Evolutionary conservation across 2,113 vertebrate species (phyloP).

Genomic region (Onychostoma macrolepis): DNA sequence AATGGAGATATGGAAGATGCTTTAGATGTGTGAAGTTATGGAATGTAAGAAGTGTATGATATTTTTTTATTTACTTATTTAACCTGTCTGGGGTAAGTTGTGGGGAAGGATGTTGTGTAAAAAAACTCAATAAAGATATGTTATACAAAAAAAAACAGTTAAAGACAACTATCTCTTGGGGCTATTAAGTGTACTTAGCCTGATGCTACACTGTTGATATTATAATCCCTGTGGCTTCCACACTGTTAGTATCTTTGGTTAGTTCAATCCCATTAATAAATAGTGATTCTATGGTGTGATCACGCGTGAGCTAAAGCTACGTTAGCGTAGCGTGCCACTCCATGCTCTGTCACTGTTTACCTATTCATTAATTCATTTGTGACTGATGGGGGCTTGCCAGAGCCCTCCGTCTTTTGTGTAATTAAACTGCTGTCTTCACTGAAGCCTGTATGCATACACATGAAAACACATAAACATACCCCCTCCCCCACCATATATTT

Average conservation of each 20-base stretch:
- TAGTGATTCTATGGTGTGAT: slow-evolving; percentile 8
- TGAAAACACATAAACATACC: slow-evolving; percentile 6
- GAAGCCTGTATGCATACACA: slow-evolving; percentile 36
- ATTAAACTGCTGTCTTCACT: slow-evolving; percentile 65
- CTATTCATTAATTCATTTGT: slow-evolving; percentile 68
- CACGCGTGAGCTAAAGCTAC: slow-evolving; percentile 15
- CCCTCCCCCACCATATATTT: slow-evolving; percentile 21
- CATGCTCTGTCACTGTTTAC: slow-evolving; percentile 60
- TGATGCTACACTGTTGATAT: not conserved
- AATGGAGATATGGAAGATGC: no score
- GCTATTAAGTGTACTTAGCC: not conserved
- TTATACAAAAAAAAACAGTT: no score
- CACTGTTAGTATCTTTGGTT: not conserved
- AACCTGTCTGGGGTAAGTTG: no score
- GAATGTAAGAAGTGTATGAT: no score
- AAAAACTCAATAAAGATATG: no score
- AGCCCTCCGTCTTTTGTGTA: slow-evolving; percentile 61
- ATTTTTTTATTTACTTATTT: no score
- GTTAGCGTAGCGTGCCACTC: not conserved
- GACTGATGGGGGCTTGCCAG: slow-evolving; percentile 60
- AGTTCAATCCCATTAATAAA: slow-evolving; percentile 22
- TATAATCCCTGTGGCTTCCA: not conserved
- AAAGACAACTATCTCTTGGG: not conserved
- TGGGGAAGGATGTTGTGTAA: no score
- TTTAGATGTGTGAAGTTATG: no score